Evolutionary conservation across 2,797 vertebrate genomes (phyloP), one percentile per base, ranked within the genome.

Genomic region (Peromyscus eremicus): DNA sequence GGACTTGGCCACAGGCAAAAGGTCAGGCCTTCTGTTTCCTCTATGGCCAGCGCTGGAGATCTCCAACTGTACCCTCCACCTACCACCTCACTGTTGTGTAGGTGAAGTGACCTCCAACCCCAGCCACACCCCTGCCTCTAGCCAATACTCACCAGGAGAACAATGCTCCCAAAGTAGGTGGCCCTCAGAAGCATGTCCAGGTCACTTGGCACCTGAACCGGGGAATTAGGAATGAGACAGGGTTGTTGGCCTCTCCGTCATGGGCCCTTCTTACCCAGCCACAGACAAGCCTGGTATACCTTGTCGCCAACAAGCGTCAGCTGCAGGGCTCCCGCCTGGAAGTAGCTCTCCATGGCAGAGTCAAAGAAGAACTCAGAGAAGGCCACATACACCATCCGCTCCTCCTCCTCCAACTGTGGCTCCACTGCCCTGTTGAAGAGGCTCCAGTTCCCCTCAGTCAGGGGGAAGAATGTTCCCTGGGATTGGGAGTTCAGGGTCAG

Each of bases 291-390:
- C 64, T 1, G 3, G 14, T 66, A 6, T 89, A 99, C 99, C 99
- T 99, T 99, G 93, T 99, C 99, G 0, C 99, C 99, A 17, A 98
- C 94, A 2, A 99, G 98, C 62, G 99, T 96, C 94, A 99, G 99
- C 96, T 98, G 97, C 97, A 99, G 99, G 40, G 99, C 97, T 1
- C 99, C 99, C 0, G 99, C 99, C 90, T 86, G 99, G 98, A 98
- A 99, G 98, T 99, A 99, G 0, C 99, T 98, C 0, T 98, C 99
- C 99, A 99, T 98, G 37, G 99, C 99, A 0, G 99, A 99, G 97
- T 99, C 99, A 0, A 99, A 99, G 98, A 99, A 99, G 97, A 99
- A 99, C 98, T 99, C 99, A 0, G 99, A 99, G 90, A 99, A 99
- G 10, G 99, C 99, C 5, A 99, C 98, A 0, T 99, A 99, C n/a